Percentiles rank a stretch among this genome's conserved stretches.
Conservation (phyloP, 2,113 vertebrate genomes). For the Dicerorhinus sumatrensis region DNA sequence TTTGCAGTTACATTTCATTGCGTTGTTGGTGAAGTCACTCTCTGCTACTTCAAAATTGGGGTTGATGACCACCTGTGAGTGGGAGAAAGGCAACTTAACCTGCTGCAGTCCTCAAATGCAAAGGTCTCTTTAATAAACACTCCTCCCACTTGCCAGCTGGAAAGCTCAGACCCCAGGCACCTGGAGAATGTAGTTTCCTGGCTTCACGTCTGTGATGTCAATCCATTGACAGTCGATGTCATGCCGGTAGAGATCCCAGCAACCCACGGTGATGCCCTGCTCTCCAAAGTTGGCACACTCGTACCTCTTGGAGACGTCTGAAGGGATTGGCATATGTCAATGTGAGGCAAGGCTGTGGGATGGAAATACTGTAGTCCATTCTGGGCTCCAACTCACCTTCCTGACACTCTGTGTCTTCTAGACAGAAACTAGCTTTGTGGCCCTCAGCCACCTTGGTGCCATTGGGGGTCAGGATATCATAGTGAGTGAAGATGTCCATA, state of each 20-base stretch:
- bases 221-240: slow-evolving; percentile 99
- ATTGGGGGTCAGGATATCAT: slow-evolving; percentile 94
- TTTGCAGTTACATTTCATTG: slow-evolving; percentile 99
- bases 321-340: background rate
- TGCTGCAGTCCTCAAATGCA: background rate
- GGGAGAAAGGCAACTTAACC: background rate
- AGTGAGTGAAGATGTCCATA: slow-evolving; percentile 99
- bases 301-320: slow-evolving; percentile 95
- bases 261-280: slow-evolving; percentile 98
- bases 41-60: slow-evolving; percentile 97
- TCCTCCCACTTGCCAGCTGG: background rate
- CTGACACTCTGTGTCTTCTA: slow-evolving; percentile 96
- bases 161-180: slow-evolving; percentile 78
- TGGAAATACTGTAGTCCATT: background rate
- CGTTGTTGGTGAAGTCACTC: slow-evolving; percentile 98
- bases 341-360: background rate
- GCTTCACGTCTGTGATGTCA: slow-evolving; percentile 96
- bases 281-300: slow-evolving; percentile 99
- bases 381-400: slow-evolving; percentile 89
- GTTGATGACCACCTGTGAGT: slow-evolving; percentile 95
- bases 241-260: slow-evolving; percentile 98
- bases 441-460: slow-evolving; percentile 97
- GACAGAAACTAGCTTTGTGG: slow-evolving; percentile 99
- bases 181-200: slow-evolving; percentile 98
- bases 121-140: background rate